Evolutionary conservation across 1,140 invertebrate species (phyloP).

Genomic region (Chironomus tepperi): DNA sequence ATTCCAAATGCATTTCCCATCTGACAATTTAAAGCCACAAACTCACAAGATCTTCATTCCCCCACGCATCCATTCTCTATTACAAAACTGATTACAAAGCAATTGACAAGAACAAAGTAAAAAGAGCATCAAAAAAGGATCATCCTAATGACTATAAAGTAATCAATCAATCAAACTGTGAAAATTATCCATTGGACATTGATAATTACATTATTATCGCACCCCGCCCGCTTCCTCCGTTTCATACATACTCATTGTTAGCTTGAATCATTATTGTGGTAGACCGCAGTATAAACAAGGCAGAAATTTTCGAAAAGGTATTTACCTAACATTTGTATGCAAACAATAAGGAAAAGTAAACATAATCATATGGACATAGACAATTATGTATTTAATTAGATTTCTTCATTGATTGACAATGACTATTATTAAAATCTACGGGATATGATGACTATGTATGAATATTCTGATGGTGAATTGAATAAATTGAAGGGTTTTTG

Average conservation of each 20-base stretch:
- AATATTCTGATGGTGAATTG: too few species aligned
- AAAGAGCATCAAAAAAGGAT: background rate
- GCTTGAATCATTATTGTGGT: background rate
- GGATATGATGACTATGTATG: too few species aligned
- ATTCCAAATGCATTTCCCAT: too few species aligned
- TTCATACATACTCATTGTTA: background rate
- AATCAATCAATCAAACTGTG: slow-evolving; percentile 21
- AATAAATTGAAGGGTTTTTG: too few species aligned
- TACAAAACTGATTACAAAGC: too few species aligned
- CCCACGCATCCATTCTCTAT: background rate
- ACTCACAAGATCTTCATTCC: too few species aligned
- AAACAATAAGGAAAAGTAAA: background rate
- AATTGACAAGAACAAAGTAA: background rate
- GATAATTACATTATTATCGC: slow-evolving; percentile 14
- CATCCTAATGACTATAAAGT: slow-evolving; percentile 16
- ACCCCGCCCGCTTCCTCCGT: background rate
- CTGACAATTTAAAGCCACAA: too few species aligned
- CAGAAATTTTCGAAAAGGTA: background rate
- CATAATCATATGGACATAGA: background rate
- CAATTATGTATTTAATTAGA: slow-evolving; percentile 9
- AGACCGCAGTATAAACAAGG: background rate
- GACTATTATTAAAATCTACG: too few species aligned
- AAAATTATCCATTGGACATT: slow-evolving; percentile 9
- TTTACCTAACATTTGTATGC: background rate
- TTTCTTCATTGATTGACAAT: background rate